Base-by-base conservation (phyloP, 2,797 vertebrate genomes). In the Smutsia temminckii region DNA sequence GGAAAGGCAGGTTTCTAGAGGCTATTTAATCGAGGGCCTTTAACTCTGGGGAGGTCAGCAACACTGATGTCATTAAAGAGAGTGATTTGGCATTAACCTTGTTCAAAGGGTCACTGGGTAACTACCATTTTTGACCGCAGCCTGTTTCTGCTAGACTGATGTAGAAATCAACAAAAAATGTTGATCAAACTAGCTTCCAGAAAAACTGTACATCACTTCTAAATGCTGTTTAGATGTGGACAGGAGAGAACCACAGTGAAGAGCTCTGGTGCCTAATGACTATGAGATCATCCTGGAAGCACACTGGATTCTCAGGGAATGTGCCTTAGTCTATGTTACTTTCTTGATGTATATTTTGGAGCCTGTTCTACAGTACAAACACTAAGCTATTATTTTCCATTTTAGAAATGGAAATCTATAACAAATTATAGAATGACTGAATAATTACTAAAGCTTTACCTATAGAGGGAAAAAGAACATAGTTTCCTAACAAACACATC, bases 81-180 rank as follows among this genome's bases (percentile, higher is more conserved):
- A 81, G 95, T 7, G 55, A 61, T 64, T 90, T 93, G 37, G 61
- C 57, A 17, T 34, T 40, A 72, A 1, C 21, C 25, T 53, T 84
- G 25, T 59, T 85, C 85, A 77, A 27, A 81, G 40, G 66, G 29
- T 68, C 42, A 66, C 23, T 18, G 42, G 34, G 46, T 72, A 79
- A 40, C 27, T 72, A 9, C 32, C 13, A 66, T 72, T 81, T 59
- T 87, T 95, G 59, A 79, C 29, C 77, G 86, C n/a, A 77, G 57
- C 66, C 49, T 87, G 10, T 59, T 84, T 85, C 53, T 83, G 34
- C 37, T 74, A 51, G 34, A 90, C 17, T 83, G 27, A 61, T 68
- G 12, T 42, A 95, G 64, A 95, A 92, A 91, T 13, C 72, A 69
- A 89, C 4, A 57, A 72, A 77, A 93, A 72, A 37, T 72, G 37